A percentile compares a stretch with the other conserved stretches of the same genome.
Conservation (phyloP, 2,888 invertebrate genomes). For the Microctonus aethiopoides region DNA sequence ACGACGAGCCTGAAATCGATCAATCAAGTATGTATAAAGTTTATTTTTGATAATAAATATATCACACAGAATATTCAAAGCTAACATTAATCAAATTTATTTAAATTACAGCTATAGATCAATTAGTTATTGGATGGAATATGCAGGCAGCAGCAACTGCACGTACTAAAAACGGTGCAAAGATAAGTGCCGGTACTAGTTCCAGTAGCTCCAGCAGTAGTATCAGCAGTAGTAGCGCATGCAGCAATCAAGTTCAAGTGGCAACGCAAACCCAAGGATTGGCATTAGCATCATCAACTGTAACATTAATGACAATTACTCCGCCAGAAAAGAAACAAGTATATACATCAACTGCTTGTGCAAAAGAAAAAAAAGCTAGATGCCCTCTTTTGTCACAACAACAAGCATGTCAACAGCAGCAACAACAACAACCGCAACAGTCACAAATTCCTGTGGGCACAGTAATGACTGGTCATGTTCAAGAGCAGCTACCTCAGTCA, state of each 20-base stretch:
- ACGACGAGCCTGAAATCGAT: constrained; percentile 37
- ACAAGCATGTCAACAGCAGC: constrained; percentile 45
- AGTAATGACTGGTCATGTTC: constrained; percentile 37
- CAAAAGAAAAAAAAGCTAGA: constrained; percentile 65
- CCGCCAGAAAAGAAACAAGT: constrained; percentile 61
- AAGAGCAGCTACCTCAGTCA: constrained; percentile 28
- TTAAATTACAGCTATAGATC: constrained; percentile 11
- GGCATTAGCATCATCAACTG: constrained; percentile 49
- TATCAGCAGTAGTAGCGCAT: constrained; percentile 34
- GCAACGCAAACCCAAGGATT: constrained; percentile 73
- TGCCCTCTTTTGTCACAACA: constrained; percentile 60
- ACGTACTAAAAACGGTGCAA: not conserved
- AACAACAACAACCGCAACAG: constrained; percentile 51
- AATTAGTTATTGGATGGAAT: constrained; percentile 10
- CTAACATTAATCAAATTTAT: not conserved
- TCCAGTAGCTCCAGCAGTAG: constrained; percentile 29
- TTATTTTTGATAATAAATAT: not conserved
- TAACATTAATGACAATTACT: constrained; percentile 35
- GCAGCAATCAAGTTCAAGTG: constrained; percentile 71
- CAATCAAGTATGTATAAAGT: constrained; percentile 13
- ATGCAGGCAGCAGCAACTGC: constrained; percentile 17
- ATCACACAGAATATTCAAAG: not conserved
- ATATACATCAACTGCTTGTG: constrained; percentile 56
- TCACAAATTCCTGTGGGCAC: constrained; percentile 4
- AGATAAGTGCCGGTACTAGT: constrained; percentile 23